Evolutionary conservation across 2,888 invertebrate species (phyloP), one percentile per base, ranked within the genome.

Genomic region (Cylindroiulus punctatus): DNA sequence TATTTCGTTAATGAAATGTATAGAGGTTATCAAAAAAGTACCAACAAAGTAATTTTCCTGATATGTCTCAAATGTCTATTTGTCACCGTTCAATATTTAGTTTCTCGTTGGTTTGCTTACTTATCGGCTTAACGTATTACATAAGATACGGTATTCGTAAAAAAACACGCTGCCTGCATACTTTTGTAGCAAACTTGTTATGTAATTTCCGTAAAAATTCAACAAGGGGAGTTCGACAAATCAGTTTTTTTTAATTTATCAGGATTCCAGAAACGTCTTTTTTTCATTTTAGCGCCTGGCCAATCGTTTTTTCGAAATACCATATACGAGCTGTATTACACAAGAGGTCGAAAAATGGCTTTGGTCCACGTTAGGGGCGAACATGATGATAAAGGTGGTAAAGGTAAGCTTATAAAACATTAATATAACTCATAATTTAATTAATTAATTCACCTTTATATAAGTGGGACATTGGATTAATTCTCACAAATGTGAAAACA

Each of bases 341-440:
- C 85, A 0, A 52, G 85, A 32, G 85, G 85, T 7, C 85, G 85
- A 57, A 85, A 85, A 76, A 85, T 85, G 85, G 85, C 85, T 57
- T 85, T 85, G 76, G 85, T 85, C 8, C 85, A 85, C 36, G 85
- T 85, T n/a, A 32, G 85, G 19, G 85, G 65, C n/a, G 85, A 85
- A 30, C 85, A 65, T 65, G 76, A 85, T 65, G 85, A 85, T 42
- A 85, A 85, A 76, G 76, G 76, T 32, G 85, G 65, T 4, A 65
- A 52, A 65, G 85, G 85, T 85, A 85, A 82, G 22, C n/a, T 14
- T n/a, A 42, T n/a, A 14, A 82, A 36, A n/a, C 8, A 57, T n/a
- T n/a, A 57, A 57, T 57, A 57, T 57, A 19, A 36, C 36, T 36
- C 3, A 36, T 4, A 36, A 4, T 36, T 36, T 7, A 2, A 36